These are phyloP conservation scores for zebrafish (Danio rerio) DNA, from an alignment of 2,113 vertebrate species.

Conservation along the genomic window DNA sequence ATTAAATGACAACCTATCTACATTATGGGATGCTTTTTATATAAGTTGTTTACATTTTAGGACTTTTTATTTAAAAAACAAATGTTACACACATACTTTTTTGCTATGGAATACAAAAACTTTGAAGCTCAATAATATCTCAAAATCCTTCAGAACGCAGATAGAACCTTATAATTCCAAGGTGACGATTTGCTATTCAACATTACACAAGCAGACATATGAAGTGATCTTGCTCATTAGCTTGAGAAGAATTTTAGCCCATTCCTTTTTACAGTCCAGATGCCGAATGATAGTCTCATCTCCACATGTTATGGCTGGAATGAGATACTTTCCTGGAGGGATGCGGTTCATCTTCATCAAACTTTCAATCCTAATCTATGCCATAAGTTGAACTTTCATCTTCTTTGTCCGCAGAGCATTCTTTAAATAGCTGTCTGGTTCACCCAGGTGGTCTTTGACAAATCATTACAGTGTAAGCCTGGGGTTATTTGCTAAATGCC, in stretches of 20 bases:
- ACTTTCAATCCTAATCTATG: constrained; percentile 2
- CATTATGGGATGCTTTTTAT: too few relatives aligned
- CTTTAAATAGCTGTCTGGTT: background rate
- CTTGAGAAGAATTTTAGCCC: background rate
- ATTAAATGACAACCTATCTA: too few relatives aligned
- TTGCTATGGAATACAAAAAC: too few relatives aligned
- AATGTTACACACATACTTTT: too few relatives aligned
- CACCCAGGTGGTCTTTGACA: background rate
- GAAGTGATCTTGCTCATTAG: background rate
- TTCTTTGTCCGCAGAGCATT: background rate
- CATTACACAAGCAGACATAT: background rate
- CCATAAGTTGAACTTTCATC: background rate
- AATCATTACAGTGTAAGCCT: background rate
- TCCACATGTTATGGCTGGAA: background rate
- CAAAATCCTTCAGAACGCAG: too few relatives aligned
- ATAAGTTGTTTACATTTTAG: too few relatives aligned
- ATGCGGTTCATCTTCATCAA: background rate
- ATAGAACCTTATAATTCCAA: too few relatives aligned
- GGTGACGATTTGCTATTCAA: too few relatives aligned
- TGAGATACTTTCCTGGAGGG: background rate
- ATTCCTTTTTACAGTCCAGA: background rate
- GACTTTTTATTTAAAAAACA: too few relatives aligned
- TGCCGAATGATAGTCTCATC: background rate
- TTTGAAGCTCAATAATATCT: too few relatives aligned
- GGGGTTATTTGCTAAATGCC: background rate